Conservation (phyloP, 2,797 vertebrate genomes). For the Pangasius macronema region DNA sequence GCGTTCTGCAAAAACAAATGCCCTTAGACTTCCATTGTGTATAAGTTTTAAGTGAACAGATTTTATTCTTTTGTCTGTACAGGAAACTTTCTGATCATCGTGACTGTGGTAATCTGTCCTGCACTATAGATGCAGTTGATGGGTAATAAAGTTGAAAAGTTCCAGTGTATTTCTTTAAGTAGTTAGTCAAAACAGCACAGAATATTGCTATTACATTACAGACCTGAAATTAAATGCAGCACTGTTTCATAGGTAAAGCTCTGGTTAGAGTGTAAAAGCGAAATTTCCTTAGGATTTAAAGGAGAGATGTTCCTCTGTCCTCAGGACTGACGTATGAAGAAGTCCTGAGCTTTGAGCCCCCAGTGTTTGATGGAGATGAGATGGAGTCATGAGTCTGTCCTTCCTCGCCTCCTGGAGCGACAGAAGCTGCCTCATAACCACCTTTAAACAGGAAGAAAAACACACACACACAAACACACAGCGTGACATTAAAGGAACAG, state of each 20-base stretch:
- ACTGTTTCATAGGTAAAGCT: neutral
- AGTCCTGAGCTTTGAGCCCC: slow-evolving; percentile 89
- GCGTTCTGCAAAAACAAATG: neutral
- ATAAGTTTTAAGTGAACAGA: neutral
- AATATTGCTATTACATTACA: neutral
- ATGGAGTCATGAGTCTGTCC: slow-evolving; percentile 89
- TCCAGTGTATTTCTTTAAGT: neutral
- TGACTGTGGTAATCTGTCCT: neutral
- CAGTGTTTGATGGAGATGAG: slow-evolving; percentile 87
- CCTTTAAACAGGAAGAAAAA: slow-evolving; percentile 44
- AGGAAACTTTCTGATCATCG: neutral
- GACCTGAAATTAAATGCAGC: neutral
- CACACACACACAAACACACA: slow-evolving; percentile 6
- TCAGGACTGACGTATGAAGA: slow-evolving; percentile 93
- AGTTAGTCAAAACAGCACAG: neutral
- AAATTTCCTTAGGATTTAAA: neutral
- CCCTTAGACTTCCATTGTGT: neutral
- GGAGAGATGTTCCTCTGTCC: neutral
- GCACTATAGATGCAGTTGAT: neutral
- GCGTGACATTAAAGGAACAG: slow-evolving; percentile 3
- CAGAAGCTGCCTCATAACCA: slow-evolving; percentile 56
- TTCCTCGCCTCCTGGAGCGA: slow-evolving; percentile 68
- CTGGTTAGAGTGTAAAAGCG: neutral
- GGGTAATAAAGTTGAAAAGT: neutral
- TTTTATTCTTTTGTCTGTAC: neutral